These are phyloP conservation scores for Sylvilagus floridanus DNA, from an alignment of 2,797 vertebrate genomes.

Conservation along the genomic window DNA sequence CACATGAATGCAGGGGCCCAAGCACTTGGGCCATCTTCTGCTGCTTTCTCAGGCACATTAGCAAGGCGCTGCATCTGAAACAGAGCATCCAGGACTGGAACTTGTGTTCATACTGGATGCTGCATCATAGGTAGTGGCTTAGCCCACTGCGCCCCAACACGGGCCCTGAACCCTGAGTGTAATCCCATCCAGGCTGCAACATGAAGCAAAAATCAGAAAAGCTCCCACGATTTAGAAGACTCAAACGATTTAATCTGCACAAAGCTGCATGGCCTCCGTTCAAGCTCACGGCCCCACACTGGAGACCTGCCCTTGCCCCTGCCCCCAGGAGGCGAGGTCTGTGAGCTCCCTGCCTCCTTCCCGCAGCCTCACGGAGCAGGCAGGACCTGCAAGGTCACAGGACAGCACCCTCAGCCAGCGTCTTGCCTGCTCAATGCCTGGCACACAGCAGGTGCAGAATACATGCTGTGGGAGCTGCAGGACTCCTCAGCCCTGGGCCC, in stretches of 20 bases:
- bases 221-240: background rate
- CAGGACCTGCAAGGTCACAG: background rate
- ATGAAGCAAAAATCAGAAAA: background rate
- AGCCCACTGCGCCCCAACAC: no score
- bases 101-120: no score
- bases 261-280: background rate
- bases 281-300: background rate
- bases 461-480: background rate
- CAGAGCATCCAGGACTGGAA: no score
- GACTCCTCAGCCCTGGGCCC: background rate
- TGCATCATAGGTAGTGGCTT: no score
- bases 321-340: background rate
- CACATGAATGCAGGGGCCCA: no score
- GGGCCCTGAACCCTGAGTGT: background rate
- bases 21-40: no score
- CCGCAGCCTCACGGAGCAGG: background rate
- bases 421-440: background rate
- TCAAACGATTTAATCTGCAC: background rate
- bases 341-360: background rate
- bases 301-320: background rate
- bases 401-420: background rate
- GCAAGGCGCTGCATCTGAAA: no score
- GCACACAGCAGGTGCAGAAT: background rate
- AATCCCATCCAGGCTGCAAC: background rate
- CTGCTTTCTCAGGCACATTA: no score